Conservation (phyloP, 2,888 invertebrate species). For the Tenthredo mesomela region DNA sequence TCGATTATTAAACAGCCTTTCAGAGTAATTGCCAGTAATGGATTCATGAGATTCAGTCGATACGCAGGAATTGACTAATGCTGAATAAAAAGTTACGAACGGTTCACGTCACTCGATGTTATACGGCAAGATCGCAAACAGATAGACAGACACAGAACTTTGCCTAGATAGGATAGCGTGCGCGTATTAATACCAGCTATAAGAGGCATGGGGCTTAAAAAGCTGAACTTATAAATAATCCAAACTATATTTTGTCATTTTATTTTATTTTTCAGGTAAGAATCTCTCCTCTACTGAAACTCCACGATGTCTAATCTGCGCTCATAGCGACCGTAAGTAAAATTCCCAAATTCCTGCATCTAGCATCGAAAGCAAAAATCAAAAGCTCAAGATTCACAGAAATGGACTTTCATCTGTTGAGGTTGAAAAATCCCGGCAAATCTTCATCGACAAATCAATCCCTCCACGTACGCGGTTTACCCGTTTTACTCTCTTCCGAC, state of each 20-base stretch:
- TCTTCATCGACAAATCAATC: neutral
- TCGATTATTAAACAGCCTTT: conserved; percentile 17
- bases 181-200: neutral
- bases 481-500: neutral
- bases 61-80: neutral
- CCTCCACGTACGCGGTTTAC: neutral
- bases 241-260: neutral
- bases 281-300: neutral
- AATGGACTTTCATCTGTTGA: too few species aligned
- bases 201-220: neutral
- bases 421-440: too few species aligned
- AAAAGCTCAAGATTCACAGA: neutral
- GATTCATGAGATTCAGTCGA: neutral
- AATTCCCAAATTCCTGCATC: neutral
- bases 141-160: neutral
- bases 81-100: neutral
- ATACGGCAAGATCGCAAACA: neutral
- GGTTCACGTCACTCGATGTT: neutral
- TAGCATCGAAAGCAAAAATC: neutral
- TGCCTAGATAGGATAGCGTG: neutral
- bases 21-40: conserved; percentile 24
- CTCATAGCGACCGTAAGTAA: neutral
- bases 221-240: neutral
- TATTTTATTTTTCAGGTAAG: conserved; percentile 21
- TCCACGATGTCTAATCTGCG: neutral